phyloP scores from a whole-genome alignment of 2,888 invertebrate genomes.

The Agonopterix heracliana region DNA sequence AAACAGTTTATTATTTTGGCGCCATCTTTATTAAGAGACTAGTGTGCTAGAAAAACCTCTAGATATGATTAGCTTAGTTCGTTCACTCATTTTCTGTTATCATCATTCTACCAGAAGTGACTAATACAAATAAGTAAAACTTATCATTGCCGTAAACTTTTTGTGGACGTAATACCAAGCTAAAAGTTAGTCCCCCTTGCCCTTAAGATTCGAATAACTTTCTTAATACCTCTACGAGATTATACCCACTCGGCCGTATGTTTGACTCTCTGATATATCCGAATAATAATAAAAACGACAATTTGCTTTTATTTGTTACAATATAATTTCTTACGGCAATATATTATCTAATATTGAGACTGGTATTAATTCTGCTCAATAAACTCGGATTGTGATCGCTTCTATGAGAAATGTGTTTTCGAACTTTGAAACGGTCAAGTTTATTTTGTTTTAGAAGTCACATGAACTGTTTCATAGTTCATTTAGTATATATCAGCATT shows the following conservation, averaged over 20 bases:
- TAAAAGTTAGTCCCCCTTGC: conserved; percentile 49
- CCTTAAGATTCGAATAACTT: conserved; percentile 67
- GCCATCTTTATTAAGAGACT: too few relatives aligned
- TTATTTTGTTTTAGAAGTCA: conserved; percentile 10
- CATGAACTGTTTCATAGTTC: conserved; percentile 4
- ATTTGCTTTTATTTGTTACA: conserved; percentile 62
- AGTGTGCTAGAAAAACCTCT: too few relatives aligned
- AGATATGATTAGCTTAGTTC: too few relatives aligned
- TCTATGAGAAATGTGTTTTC: conserved; percentile 26
- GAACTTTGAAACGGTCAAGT: conserved; percentile 15
- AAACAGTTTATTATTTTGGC: too few relatives aligned
- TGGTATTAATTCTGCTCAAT: conserved; percentile 69
- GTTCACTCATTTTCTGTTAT: too few relatives aligned
- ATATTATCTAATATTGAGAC: conserved; percentile 31
- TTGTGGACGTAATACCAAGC: conserved; percentile 60
- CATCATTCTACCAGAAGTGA: not conserved
- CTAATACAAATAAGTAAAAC: conserved; percentile 32
- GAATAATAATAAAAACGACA: conserved; percentile 64
- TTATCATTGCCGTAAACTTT: conserved; percentile 57
- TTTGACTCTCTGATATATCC: conserved; percentile 41
- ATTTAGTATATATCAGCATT: not conserved
- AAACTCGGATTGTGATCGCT: conserved; percentile 41
- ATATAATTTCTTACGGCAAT: conserved; percentile 51
- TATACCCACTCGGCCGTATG: conserved; percentile 59
- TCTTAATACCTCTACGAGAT: conserved; percentile 66